Percentiles rank a stretch among this genome's conserved stretches.
phyloP scores from a whole-genome alignment of 2,113 vertebrate species.

The Chionomys nivalis region DNA sequence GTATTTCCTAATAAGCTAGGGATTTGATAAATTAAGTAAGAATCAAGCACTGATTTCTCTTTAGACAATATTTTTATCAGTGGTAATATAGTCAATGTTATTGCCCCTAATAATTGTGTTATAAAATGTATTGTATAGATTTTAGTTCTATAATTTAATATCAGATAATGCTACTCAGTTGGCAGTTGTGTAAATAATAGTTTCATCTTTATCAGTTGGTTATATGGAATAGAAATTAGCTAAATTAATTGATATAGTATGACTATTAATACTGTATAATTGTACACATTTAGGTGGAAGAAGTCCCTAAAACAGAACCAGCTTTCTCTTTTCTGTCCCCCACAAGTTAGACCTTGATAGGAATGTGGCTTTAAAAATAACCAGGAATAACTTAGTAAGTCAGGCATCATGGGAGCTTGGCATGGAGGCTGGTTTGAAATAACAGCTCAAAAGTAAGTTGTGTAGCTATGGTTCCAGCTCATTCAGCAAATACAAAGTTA shows the following conservation, averaged over 20 bases:
- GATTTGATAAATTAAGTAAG: constrained; percentile 35
- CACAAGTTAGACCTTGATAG: not conserved
- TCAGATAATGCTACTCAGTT: constrained; percentile 24
- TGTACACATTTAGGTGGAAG: not conserved
- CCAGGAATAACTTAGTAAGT: not conserved
- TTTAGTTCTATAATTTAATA: not conserved
- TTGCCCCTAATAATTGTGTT: constrained; percentile 1
- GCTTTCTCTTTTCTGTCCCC: not conserved
- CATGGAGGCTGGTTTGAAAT: not conserved
- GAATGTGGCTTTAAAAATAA: not conserved
- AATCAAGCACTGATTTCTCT: constrained; percentile 39
- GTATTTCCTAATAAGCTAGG: constrained; percentile 1
- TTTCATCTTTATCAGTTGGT: constrained; percentile 48
- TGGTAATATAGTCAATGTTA: not conserved
- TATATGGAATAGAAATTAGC: constrained; percentile 37
- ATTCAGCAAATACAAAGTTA: constrained; percentile 24
- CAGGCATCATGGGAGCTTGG: not conserved
- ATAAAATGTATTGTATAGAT: constrained; percentile 20
- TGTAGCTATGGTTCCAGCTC: not conserved
- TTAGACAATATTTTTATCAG: constrained; percentile 21
- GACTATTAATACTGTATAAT: not conserved
- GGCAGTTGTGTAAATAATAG: not conserved
- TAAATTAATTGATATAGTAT: not conserved
- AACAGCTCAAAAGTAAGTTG: not conserved
- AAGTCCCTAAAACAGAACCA: not conserved